phyloP scores from a whole-genome alignment of 2,113 vertebrate genomes.

The Macrotis lagotis region DNA sequence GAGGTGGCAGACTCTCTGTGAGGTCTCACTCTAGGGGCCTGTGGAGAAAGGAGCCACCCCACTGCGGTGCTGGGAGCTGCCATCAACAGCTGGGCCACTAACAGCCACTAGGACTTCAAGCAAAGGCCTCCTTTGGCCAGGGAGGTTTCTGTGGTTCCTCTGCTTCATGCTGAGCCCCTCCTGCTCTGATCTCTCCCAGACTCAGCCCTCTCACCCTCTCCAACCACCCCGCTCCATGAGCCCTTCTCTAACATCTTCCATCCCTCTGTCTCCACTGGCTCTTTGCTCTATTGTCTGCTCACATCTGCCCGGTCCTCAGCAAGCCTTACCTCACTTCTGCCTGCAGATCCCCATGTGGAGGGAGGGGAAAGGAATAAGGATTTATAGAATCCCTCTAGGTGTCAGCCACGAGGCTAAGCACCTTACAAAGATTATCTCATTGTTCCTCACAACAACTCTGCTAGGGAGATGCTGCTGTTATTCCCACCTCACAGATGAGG shows the following conservation, averaged over 20 bases:
- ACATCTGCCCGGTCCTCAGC: background rate
- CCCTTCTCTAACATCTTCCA: background rate
- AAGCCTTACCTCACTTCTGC: background rate
- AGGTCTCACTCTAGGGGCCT: no score
- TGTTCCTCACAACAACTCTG: background rate
- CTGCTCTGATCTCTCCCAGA: background rate
- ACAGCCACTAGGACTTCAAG: background rate
- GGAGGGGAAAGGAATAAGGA: background rate
- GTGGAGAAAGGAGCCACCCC: no score
- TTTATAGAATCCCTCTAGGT: background rate
- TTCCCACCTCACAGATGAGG: background rate
- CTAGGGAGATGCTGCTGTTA: background rate
- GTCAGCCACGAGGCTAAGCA: background rate
- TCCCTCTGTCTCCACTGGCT: background rate
- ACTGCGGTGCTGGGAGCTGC: background rate
- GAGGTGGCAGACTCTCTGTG: no score
- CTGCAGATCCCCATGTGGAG: constrained; percentile 10
- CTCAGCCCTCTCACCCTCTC: background rate
- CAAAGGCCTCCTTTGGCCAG: background rate
- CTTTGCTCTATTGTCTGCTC: background rate
- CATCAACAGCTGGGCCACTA: background rate
- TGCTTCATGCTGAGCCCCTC: background rate
- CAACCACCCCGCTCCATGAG: no score
- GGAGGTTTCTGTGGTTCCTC: no score
- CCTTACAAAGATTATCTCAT: background rate